Percentiles rank a stretch among this genome's conserved stretches.
These are phyloP conservation scores for Melanaphis sacchari DNA, from an alignment of 1,140 invertebrate species.

Conservation along the genomic window DNA sequence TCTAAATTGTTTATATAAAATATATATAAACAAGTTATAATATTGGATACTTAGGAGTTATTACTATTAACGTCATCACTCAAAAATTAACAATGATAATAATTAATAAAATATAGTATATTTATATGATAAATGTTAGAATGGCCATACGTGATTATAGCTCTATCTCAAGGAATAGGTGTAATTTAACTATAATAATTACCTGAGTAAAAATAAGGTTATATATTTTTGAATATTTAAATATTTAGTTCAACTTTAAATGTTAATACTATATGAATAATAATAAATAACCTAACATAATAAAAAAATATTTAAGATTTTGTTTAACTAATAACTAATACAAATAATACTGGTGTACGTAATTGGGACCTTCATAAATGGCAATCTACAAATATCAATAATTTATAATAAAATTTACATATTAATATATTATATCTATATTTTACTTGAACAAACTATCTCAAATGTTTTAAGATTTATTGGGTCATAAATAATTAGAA, in stretches of 20 bases:
- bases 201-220: background rate
- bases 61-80: background rate
- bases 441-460: background rate
- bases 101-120: too few relatives aligned
- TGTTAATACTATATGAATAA: background rate
- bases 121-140: background rate
- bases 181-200: background rate
- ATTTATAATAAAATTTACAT: background rate
- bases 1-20: background rate
- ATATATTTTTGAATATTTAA: background rate
- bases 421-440: background rate
- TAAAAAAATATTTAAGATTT: background rate
- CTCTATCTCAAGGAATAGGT: background rate
- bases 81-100: background rate
- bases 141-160: background rate
- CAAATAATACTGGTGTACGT: background rate
- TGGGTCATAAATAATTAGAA: background rate
- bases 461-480: background rate
- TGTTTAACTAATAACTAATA: background rate
- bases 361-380: background rate
- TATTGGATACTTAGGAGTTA: background rate
- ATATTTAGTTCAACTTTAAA: background rate
- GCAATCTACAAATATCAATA: background rate
- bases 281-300: background rate
- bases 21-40: background rate